Base-by-base conservation (phyloP, 2,888 invertebrate genomes). In the Mycalesis mineus region DNA sequence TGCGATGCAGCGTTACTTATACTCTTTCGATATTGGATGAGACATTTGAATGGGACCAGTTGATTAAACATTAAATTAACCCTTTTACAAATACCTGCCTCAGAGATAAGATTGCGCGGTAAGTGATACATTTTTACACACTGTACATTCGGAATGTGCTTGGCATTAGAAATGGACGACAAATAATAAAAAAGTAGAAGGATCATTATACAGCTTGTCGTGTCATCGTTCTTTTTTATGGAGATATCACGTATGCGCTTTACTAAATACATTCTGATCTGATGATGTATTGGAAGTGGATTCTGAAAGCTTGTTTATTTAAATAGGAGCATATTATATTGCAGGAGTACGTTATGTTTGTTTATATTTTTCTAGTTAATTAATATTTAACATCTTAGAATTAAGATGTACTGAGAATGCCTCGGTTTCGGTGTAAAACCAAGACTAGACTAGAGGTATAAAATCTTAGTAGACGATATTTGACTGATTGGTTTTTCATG, bases 21-120 rank as follows among this genome's bases (percentile, higher is more conserved):
- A 52, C 54, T 53, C 44, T 53, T 55, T 54, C 45, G 28, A 42
- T 55, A 57, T 57, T 57, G 57, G 33, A 57, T 40, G 31, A 48
- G 55, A 60, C 54, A 29, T 52, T 54, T 57, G 55, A 62, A 57
- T 57, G 60, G 44, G 36, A 37, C 33, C 50, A 47, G 31, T 51
- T 55, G 51, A 62, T 57, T 60, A 49, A 57, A 60, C 55, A 57
- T 57, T 60, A 58, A 58, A 55, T 58, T 52, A 55, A 58, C 41
- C 54, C 31, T 50, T 39, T 40, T 52, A 53, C 52, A 57, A 54
- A 57, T 57, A 37, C 13, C 37, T 51, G 51, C 11, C 37, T 57
- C 45, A 15, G 45, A 47, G 45, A 60, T 56, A 36, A 45, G 50
- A 60, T 55, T 42, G 33, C 42, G 31, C 7, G 7, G 15, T 37